A percentile compares a stretch with the other conserved stretches of the same genome.
Conservation (phyloP, 2,113 vertebrate species). For the Cinclus mexicanus region DNA sequence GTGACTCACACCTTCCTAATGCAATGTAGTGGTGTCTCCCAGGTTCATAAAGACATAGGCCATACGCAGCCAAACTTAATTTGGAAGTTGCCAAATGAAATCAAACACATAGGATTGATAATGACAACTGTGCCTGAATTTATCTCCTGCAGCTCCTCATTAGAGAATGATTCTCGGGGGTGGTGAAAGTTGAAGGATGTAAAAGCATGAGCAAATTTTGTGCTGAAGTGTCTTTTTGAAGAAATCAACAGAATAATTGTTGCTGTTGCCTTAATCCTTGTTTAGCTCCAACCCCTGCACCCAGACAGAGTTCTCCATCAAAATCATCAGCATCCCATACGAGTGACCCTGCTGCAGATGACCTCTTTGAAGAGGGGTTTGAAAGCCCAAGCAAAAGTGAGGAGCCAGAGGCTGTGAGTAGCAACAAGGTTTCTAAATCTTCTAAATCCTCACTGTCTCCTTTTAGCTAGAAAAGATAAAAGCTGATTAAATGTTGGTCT, state of each 20-base stretch:
- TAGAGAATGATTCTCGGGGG: neutral
- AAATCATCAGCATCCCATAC: conserved; percentile 93
- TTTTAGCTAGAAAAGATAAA: neutral
- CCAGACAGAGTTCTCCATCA: conserved; percentile 91
- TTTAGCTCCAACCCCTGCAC: conserved; percentile 93
- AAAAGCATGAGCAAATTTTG: neutral
- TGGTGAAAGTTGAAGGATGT: neutral
- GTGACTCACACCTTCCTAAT: neutral
- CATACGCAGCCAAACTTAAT: conserved; percentile 1
- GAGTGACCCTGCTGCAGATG: conserved; percentile 89
- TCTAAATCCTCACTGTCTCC: neutral
- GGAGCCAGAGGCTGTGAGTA: conserved; percentile 95
- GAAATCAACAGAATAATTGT: neutral
- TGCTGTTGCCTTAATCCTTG: conserved; percentile 29
- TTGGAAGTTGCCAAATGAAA: neutral
- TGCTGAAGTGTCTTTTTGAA: neutral
- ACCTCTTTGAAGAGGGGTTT: conserved; percentile 93
- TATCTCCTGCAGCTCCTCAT: neutral
- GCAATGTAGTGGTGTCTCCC: neutral
- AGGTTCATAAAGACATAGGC: neutral
- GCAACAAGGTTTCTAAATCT: neutral
- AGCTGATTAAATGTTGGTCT: neutral
- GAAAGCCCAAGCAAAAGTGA: conserved; percentile 95
- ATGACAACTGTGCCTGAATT: neutral
- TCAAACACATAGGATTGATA: neutral